Evolutionary conservation across 2,888 invertebrate species (phyloP).

Genomic region (Rotaria sp.): DNA sequence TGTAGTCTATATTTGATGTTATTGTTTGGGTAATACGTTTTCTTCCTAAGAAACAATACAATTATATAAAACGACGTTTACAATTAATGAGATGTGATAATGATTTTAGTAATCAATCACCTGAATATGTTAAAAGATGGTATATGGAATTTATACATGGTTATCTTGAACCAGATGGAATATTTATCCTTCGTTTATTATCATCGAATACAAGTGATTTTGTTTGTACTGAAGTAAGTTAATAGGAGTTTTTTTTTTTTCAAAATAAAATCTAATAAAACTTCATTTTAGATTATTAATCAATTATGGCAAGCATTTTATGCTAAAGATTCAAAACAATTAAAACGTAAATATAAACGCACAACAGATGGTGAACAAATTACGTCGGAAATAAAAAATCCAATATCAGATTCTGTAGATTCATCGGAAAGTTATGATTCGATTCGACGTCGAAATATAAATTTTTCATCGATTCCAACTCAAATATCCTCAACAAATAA

Average conservation of each 20-base stretch:
- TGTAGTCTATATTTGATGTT: conserved; percentile 34
- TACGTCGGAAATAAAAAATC: background rate
- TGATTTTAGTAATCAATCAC: conserved; percentile 23
- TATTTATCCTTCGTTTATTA: conserved; percentile 40
- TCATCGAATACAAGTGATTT: conserved; percentile 41
- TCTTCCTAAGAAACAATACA: conserved; percentile 39
- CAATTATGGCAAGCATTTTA: conserved; percentile 2
- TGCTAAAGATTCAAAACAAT: background rate
- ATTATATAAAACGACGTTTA: conserved; percentile 41
- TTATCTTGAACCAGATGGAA: conserved; percentile 41
- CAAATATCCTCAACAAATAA: background rate
- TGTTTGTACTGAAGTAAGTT: conserved; percentile 41
- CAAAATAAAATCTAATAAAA: background rate
- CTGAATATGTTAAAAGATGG: conserved; percentile 35
- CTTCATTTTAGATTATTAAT: background rate
- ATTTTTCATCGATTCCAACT: background rate
- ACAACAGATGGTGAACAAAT: background rate
- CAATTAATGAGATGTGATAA: conserved; percentile 39
- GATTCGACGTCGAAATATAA: background rate
- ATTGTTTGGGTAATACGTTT: conserved; percentile 39
- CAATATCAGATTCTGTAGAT: background rate
- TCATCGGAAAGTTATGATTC: background rate
- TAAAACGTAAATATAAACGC: background rate
- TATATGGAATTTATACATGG: conserved; percentile 37
- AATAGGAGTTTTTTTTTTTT: background rate